Conservation (phyloP, 2,888 invertebrate genomes). For the Halictus quadricinctus region DNA sequence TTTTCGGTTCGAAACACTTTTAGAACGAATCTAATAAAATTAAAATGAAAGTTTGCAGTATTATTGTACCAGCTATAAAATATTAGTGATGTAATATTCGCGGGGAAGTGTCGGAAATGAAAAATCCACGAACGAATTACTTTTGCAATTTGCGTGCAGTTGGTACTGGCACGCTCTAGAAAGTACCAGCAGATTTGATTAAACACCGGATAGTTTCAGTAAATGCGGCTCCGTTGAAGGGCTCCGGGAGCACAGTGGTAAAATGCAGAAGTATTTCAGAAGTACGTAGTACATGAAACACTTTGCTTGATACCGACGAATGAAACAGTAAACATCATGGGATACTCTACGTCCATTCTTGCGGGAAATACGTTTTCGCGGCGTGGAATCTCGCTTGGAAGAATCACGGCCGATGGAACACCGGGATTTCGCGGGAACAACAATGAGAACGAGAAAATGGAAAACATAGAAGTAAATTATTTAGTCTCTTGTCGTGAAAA, state of each 20-base stretch:
- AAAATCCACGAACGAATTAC: background rate
- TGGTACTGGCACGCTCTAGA: background rate
- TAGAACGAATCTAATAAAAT: too few relatives aligned
- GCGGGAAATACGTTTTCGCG: slow-evolving; percentile 16
- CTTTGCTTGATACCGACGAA: slow-evolving; percentile 28
- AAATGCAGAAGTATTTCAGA: slow-evolving; percentile 4
- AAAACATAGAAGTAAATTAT: slow-evolving; percentile 33
- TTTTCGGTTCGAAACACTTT: background rate
- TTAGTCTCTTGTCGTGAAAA: background rate
- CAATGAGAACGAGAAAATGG: slow-evolving; percentile 15
- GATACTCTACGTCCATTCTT: slow-evolving; percentile 26
- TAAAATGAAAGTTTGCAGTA: too few relatives aligned
- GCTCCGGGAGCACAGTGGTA: slow-evolving; percentile 1
- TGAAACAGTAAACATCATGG: slow-evolving; percentile 46
- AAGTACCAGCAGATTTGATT: background rate
- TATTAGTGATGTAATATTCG: background rate
- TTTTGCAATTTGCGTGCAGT: background rate
- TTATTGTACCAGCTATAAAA: too few relatives aligned
- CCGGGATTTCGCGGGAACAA: slow-evolving; percentile 30
- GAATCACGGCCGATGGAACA: slow-evolving; percentile 3
- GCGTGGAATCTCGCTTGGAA: slow-evolving; percentile 1
- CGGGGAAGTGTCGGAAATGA: background rate
- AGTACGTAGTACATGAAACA: background rate
- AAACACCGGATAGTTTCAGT: background rate
- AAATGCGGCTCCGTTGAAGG: background rate